Base-by-base conservation (phyloP, 64 coral and sea anemone species). In the Trachythela sp. region DNA sequence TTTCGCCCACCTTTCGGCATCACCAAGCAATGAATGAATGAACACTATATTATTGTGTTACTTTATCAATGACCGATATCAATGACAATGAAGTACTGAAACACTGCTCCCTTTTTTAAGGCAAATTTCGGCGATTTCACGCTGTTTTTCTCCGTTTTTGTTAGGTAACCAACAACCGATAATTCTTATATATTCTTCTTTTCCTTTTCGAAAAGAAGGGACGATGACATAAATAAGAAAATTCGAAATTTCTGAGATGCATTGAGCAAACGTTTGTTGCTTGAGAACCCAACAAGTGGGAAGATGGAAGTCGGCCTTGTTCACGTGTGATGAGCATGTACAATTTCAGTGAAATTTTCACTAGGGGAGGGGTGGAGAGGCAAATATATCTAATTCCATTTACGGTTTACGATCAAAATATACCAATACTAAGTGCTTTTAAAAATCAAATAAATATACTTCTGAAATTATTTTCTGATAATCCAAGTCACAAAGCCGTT, bases 1-100 rank as follows among this genome's bases (percentile, higher is more conserved):
- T 35, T 80, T 80, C 75, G 75, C 30, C 75, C 75, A 39, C 75
- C 75, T 80, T 80, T 80, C 31, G 75, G 75, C 75, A 80, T 80
- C 9, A 37, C 37, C 27, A 80, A 13, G 27, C 14, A 15, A 35
- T 80, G 13, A 5, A 38, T 34, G 30, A n/a, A 68, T 22, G 20
- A 68, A 22, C 20, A 22, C 20, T 68, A 68, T 68, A 31, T 68
- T 31, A n/a, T 68, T 22, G 30, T n/a, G 59, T 68, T 2, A 6
- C 56, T 64, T 64, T 64, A 64, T 64, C 56, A 64, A 5, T 64
- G 56, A 27, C 13, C 56, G 56, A 24, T n/a, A 64, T 11, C 42
- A 45, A 45, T 45, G 4, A 11, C 4, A 45, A 11, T 22, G 59
- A 31, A 6, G 2, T 22, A 14, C 9, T 15, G 13, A 10, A 37